Base-by-base conservation (phyloP, 23 tunicate genomes). In the Phallusia fumigata region DNA sequence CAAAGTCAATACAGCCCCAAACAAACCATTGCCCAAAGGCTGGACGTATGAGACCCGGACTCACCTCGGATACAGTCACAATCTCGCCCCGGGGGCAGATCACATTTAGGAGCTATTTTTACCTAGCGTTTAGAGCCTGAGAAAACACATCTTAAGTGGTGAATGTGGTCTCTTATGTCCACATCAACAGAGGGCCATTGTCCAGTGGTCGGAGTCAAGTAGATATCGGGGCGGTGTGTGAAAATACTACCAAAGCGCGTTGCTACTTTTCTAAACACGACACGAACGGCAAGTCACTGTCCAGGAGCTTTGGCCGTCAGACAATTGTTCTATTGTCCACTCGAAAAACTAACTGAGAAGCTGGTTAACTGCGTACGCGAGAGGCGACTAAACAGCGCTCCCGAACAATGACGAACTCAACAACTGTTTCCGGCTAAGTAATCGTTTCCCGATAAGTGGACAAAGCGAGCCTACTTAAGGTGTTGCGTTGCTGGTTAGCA, bases 101-200 rank as follows among this genome's bases (percentile, higher is more conserved):
- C 28, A 58, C 69, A 16, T 24, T 16, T 3, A 13, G 3, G 13
- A 58, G 69, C 69, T 58, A 58, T 58, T 58, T 58, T 58, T 58
- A 58, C 26, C 69, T 11, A 6, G 16, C 15, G 28, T 58, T 5
- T 13, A 58, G 28, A 24, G 69, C 69, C 69, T 58, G 69, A 58
- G 69, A 58, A 58, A 58, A 58, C 69, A 58, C 69, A 1, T 24
- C 16, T 22, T 13, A 58, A 58, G 69, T 58, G 69, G 28, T 58
- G 69, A 58, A 58, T 58, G 69, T 16, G 69, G 11, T 58, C 69
- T 58, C 69, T 58, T 58, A 58, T 8, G 69, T 58, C 69, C 69
- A 58, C 13, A 58, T 58, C 69, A 58, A 58, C 69, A 58, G 69
- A 1, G 16, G 2, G 69, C 15, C 69, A 58, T 58, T 58, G 69